These are phyloP conservation scores for Stratiolaelaps scimitus DNA, from an alignment of 1,140 invertebrate genomes.

Conservation along the genomic window DNA sequence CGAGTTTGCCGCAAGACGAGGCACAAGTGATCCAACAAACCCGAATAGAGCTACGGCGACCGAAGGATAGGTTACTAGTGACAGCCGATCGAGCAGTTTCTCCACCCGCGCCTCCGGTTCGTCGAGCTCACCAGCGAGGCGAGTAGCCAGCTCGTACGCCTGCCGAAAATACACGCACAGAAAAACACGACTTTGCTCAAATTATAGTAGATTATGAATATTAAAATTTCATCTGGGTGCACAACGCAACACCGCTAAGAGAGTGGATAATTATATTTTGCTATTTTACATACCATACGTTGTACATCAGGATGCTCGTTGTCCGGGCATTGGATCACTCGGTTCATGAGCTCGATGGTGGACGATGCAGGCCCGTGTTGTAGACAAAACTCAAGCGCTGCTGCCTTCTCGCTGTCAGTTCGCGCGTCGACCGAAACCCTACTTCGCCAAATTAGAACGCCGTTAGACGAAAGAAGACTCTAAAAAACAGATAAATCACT, in stretches of 20 bases:
- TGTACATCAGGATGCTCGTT: slow-evolving; percentile 7
- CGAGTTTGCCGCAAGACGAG: neutral
- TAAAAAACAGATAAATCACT: no score
- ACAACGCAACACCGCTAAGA: neutral
- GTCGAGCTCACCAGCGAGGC: neutral
- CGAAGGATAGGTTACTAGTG: neutral
- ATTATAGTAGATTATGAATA: neutral
- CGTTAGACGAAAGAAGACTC: no score
- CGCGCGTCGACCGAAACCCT: neutral
- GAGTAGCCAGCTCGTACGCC: slow-evolving; percentile 3
- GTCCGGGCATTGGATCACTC: neutral
- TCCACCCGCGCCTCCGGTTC: neutral
- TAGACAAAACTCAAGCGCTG: neutral
- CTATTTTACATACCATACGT: neutral
- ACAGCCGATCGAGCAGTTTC: neutral
- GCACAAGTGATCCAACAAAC: neutral
- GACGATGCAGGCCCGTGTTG: no score
- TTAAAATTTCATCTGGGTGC: neutral
- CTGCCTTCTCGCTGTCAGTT: neutral
- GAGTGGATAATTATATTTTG: no score
- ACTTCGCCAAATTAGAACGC: no score
- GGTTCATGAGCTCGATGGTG: neutral
- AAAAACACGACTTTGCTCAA: neutral
- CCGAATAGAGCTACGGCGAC: neutral
- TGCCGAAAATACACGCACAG: neutral